Evolutionary conservation across 2,113 vertebrate species (phyloP).

Genomic region (Dolichotis patagonum): DNA sequence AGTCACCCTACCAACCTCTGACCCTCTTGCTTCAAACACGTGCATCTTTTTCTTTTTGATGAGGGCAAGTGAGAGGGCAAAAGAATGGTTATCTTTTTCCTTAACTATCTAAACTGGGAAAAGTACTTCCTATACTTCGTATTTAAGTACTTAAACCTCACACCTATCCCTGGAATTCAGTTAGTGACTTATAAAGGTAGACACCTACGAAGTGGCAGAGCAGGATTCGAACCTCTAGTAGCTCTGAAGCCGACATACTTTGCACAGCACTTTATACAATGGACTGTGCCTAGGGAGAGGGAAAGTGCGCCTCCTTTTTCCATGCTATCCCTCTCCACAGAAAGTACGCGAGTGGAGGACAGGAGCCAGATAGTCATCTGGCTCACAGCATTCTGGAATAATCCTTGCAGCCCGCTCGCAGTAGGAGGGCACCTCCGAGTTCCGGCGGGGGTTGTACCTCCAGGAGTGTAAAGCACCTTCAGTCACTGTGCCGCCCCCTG

Average conservation of each 20-base stretch:
- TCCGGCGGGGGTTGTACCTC: fast-evolving
- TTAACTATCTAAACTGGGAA: constrained; percentile 14
- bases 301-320: neutral
- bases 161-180: neutral
- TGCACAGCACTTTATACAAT: neutral
- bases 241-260: neutral
- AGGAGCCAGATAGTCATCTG: neutral
- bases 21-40: neutral
- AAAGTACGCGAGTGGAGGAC: neutral
- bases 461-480: neutral
- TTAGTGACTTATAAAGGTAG: neutral
- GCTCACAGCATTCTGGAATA: neutral
- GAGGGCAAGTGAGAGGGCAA: neutral
- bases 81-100: neutral
- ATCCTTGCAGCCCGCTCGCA: neutral
- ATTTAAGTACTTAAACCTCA: constrained; percentile 19
- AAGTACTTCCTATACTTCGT: neutral
- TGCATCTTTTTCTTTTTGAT: neutral
- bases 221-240: neutral
- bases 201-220: neutral
- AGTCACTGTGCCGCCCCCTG: constrained; percentile 37
- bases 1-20: neutral
- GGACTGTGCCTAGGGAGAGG: fast-evolving
- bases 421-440: neutral
- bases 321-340: neutral